Conservation (phyloP, 2,113 vertebrate species). For the Eptesicus fuscus region DNA sequence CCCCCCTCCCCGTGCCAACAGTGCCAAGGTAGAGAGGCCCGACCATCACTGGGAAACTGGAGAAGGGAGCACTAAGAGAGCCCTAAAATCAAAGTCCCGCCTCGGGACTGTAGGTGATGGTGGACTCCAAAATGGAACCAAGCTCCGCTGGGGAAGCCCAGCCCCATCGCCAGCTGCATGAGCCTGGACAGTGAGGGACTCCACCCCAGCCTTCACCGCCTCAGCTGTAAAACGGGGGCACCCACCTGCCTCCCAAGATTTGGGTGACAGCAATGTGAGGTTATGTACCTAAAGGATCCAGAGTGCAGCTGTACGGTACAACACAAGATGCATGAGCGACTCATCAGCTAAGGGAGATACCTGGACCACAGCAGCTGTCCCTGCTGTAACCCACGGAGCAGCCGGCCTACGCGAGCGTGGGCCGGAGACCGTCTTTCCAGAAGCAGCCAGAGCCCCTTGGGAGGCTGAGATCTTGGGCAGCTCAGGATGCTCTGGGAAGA, state of each 20-base stretch:
- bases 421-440: neutral
- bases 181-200: neutral
- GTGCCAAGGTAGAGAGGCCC: neutral
- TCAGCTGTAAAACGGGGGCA: neutral
- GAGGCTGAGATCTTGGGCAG: neutral
- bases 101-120: neutral
- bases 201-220: neutral
- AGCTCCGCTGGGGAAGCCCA: neutral
- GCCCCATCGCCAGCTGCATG: fast-evolving
- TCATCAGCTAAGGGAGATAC: neutral
- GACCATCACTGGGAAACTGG: neutral
- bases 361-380: fast-evolving
- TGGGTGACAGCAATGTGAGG: neutral
- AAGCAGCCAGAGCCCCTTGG: neutral
- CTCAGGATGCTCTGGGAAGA: neutral
- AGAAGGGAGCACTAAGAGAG: neutral
- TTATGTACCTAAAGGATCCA: neutral
- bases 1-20: neutral
- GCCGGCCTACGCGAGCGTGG: neutral
- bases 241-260: neutral
- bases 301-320: fast-evolving
- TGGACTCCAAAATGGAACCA: neutral
- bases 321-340: neutral
- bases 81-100: neutral
- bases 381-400: fast-evolving